phyloP scores from a whole-genome alignment of 2,797 vertebrate genomes.

The Halcyon chelicuti region DNA sequence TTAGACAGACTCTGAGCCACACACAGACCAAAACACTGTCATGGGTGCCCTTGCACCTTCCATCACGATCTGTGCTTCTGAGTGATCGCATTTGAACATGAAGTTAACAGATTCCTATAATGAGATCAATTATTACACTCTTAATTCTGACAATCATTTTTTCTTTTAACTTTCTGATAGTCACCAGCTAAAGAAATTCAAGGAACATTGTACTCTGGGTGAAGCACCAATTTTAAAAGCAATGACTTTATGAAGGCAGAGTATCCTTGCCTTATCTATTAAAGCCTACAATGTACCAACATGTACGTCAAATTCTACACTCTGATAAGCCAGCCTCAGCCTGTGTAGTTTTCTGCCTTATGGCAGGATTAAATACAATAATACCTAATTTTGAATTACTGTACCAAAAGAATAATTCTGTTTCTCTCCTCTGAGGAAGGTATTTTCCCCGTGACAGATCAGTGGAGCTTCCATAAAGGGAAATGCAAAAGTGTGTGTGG shows the following conservation, averaged over 20 bases:
- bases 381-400: background rate
- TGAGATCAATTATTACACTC: background rate
- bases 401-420: background rate
- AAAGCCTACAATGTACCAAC: background rate
- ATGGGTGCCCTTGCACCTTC: background rate
- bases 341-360: background rate
- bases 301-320: background rate
- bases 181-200: background rate
- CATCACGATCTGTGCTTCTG: background rate
- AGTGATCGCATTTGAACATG: fast-evolving
- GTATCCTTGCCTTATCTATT: background rate
- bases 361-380: background rate
- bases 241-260: background rate
- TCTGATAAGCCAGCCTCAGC: background rate
- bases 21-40: background rate
- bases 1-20: background rate
- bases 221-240: background rate
- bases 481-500: background rate
- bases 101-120: background rate
- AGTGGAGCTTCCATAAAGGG: background rate
- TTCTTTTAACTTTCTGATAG: background rate
- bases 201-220: background rate
- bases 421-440: background rate
- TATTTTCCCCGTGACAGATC: background rate
- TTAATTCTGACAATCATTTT: background rate